phyloP scores from a whole-genome alignment of 2,797 vertebrate genomes.

The Cynodonichthys magdalenae region DNA sequence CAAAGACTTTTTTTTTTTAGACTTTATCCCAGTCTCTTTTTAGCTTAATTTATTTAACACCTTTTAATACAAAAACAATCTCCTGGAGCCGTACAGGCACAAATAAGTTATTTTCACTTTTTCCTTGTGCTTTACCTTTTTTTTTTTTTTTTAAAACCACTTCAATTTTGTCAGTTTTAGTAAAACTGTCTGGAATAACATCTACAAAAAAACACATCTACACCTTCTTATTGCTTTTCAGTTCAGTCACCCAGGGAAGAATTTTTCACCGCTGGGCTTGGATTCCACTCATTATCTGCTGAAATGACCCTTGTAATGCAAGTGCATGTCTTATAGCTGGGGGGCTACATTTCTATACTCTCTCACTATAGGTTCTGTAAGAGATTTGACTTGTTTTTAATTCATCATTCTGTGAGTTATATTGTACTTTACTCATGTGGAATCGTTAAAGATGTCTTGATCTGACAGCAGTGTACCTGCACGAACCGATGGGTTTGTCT shows the following conservation, averaged over 20 bases:
- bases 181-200: slow-evolving; percentile 11
- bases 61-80: background rate
- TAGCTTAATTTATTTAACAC: background rate
- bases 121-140: background rate
- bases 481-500: slow-evolving; percentile 7
- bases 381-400: background rate
- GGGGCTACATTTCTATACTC: slow-evolving; percentile 27
- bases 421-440: background rate
- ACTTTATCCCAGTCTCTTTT: slow-evolving; percentile 10
- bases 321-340: slow-evolving; percentile 29
- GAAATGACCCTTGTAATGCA: slow-evolving; percentile 57
- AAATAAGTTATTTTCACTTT: background rate
- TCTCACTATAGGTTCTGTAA: slow-evolving; percentile 17
- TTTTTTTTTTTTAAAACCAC: background rate
- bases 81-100: background rate
- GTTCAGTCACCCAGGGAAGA: slow-evolving; percentile 48
- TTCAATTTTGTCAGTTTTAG: background rate
- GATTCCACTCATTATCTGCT: slow-evolving; percentile 62
- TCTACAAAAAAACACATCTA: slow-evolving; percentile 25
- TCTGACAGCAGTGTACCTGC: slow-evolving; percentile 4
- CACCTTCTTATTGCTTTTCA: slow-evolving; percentile 31
- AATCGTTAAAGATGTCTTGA: background rate
- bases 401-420: slow-evolving; percentile 8
- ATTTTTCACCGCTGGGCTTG: slow-evolving; percentile 55
- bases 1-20: slow-evolving; percentile 45